Percentiles rank a stretch among this genome's conserved stretches.
These are phyloP conservation scores for Palythoa grandiflora DNA, from an alignment of 92 coral and sea anemone species.

Conservation along the genomic window DNA sequence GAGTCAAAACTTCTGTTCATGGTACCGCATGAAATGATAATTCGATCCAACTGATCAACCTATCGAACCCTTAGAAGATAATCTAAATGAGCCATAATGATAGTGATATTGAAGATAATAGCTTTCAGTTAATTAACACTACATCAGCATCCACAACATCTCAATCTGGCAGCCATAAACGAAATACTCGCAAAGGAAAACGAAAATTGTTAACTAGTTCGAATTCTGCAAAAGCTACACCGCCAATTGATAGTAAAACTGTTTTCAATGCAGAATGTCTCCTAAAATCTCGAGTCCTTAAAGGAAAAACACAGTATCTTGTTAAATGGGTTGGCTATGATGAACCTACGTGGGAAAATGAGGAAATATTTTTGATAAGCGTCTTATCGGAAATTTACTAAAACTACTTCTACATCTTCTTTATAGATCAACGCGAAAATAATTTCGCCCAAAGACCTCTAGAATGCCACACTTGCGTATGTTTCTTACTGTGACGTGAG, in stretches of 20 bases:
- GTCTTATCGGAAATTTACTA: neutral
- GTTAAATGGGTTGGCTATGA: conserved; percentile 65
- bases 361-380: conserved; percentile 39
- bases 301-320: conserved; percentile 46
- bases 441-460: too few species aligned
- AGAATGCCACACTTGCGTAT: neutral
- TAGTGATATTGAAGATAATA: conserved; percentile 9
- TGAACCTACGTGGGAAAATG: conserved; percentile 66
- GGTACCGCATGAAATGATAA: conserved; percentile 31
- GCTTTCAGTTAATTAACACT: neutral
- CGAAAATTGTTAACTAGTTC: neutral
- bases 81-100: neutral
- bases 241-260: conserved; percentile 15
- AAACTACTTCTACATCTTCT: neutral
- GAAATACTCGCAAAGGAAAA: neutral
- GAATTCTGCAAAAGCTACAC: neutral
- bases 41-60: conserved; percentile 36
- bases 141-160: neutral
- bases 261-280: conserved; percentile 56
- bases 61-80: conserved; percentile 22
- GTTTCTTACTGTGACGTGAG: too few species aligned
- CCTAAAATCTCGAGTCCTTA: conserved; percentile 41
- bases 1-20: conserved; percentile 6
- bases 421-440: neutral
- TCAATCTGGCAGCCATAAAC: neutral